Conservation (phyloP, 2,888 invertebrate species). For the Coelopa pilipes region DNA sequence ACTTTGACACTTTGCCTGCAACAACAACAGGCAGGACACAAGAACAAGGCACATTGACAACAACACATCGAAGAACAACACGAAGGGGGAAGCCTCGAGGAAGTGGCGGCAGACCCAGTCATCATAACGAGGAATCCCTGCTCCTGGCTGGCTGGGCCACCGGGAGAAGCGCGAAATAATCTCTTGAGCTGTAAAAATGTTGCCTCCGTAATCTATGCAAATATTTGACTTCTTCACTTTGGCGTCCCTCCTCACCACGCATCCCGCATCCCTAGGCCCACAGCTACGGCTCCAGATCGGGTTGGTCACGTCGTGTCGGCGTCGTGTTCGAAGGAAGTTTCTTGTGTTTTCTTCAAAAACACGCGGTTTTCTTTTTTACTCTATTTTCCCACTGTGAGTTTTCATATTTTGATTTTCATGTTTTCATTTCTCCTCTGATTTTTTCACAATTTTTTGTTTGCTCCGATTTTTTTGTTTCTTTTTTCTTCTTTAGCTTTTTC, state of each 20-base stretch:
- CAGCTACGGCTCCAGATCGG: not conserved
- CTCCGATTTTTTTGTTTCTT: too few species aligned
- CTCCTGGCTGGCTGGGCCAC: not conserved
- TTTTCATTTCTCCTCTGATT: not conserved
- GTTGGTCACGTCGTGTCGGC: too few species aligned
- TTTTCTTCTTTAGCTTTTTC: too few species aligned
- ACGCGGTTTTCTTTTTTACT: too few species aligned
- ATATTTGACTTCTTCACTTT: slow-evolving; percentile 35
- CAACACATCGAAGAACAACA: too few species aligned
- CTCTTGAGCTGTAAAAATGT: slow-evolving; percentile 37
- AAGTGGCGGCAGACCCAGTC: too few species aligned
- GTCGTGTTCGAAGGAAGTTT: too few species aligned
- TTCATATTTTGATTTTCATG: not conserved
- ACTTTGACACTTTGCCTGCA: not conserved
- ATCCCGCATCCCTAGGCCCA: not conserved
- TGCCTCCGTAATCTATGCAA: slow-evolving; percentile 35
- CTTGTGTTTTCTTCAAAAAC: too few species aligned
- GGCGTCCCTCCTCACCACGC: not conserved
- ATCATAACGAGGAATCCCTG: not conserved
- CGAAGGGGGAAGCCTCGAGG: too few species aligned
- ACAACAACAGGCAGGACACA: not conserved
- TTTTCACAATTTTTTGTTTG: not conserved
- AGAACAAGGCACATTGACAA: not conserved
- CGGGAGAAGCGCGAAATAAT: slow-evolving; percentile 31
- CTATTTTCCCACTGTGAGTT: not conserved